Evolutionary conservation across 1,140 invertebrate genomes (phyloP), one percentile per base, ranked within the genome.

Genomic region (Papilio dardanus): DNA sequence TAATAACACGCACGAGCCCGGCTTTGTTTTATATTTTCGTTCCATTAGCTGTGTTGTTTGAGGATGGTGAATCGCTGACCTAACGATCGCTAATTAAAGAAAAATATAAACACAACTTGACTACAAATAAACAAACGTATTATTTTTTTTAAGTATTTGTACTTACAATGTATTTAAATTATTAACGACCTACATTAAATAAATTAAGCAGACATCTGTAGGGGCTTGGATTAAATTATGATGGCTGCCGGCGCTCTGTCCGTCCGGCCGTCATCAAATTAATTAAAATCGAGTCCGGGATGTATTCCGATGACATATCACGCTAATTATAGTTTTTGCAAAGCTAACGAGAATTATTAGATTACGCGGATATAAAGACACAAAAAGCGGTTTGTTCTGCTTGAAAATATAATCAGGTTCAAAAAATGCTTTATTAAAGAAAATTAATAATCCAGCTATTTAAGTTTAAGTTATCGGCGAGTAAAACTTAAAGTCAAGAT

Each of bases 151-250:
- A 46, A 46, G 3, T 46, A n/a, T 46, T n/a, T n/a, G n/a, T 7
- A 46, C n/a, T 46, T 46, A 12, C 24, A 10, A 54, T 24, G 21
- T 8, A 3, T 33, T 2, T 33, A 33, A 54, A 24, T 24, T 21
- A 54, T 50, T 50, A 21, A 50, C 21, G 46, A 50, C 6, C 2
- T n/a, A 21, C n/a, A 50, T 54, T 21, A 24, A 24, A 54, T 54
- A 54, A 54, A 24, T 54, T n/a, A 46, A 46, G 50, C 50, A 54
- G 50, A 46, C 50, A 54, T 54, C 50, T 54, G 50, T 24, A 54
- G 21, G 21, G 50, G 19, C 21, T 54, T 54, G 50, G 21, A 10
- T 54, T 54, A 54, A 54, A 54, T 21, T 54, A 54, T 54, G 50
- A 54, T 54, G 19, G 50, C 14, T 24, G 50, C 21, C 12, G 21